Conservation (phyloP, 2,797 vertebrate genomes). For the Benthosema pterotum region DNA sequence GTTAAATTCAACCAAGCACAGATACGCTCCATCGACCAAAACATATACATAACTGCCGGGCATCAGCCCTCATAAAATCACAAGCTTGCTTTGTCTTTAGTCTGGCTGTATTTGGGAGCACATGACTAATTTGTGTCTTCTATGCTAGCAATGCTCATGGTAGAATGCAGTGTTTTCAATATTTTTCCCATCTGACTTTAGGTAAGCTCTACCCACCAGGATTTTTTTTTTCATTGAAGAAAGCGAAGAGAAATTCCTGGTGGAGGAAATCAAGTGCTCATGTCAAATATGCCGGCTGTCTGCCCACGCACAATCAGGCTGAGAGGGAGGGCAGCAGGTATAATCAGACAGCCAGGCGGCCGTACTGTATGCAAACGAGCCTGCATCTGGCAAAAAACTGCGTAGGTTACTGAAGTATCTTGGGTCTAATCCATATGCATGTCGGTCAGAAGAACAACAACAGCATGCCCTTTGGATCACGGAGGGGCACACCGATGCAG, state of each 20-base stretch:
- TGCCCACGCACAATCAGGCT: constrained; percentile 41
- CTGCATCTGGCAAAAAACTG: constrained; percentile 37
- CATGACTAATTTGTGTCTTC: constrained; percentile 13
- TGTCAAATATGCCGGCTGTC: constrained; percentile 50
- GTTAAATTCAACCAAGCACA: not conserved
- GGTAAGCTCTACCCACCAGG: constrained; percentile 21
- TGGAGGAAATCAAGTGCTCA: constrained; percentile 14
- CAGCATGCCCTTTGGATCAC: constrained; percentile 37
- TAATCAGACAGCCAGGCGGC: constrained; percentile 53
- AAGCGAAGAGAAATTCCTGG: constrained; percentile 15
- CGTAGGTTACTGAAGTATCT: constrained; percentile 10
- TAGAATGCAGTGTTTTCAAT: constrained; percentile 27
- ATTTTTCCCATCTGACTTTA: constrained; percentile 15
- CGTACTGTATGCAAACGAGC: constrained; percentile 7
- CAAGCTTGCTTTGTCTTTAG: not conserved
- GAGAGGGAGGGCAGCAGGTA: constrained; percentile 34
- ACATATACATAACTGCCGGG: not conserved
- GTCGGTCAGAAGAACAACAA: constrained; percentile 43
- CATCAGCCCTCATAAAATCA: constrained; percentile 11
- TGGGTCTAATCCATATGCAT: constrained; percentile 26
- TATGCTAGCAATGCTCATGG: not conserved
- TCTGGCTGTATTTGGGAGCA: constrained; percentile 1
- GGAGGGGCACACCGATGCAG: constrained; percentile 27
- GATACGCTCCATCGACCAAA: not conserved
- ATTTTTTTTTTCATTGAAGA: constrained; percentile 17